Conservation (phyloP, 2,888 invertebrate species). For the Dysmachus trigonus region DNA sequence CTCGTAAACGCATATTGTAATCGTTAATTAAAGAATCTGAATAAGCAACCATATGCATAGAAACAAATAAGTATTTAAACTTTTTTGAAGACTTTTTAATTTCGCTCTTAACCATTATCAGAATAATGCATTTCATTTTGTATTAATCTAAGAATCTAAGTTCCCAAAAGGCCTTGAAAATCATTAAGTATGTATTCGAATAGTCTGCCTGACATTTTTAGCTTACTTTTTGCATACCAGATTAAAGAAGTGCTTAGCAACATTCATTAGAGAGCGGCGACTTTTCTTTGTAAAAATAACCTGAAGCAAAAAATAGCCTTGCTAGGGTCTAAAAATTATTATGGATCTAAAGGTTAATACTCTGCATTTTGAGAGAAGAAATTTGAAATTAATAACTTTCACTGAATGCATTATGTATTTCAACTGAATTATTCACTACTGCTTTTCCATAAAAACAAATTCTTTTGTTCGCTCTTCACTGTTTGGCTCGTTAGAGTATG, state of each 20-base stretch:
- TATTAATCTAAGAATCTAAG: too few species aligned
- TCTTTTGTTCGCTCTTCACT: not conserved
- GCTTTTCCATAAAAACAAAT: not conserved
- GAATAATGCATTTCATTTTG: too few species aligned
- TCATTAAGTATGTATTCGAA: not conserved
- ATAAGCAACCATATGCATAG: too few species aligned
- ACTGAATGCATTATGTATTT: constrained; percentile 21
- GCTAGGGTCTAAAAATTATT: not conserved
- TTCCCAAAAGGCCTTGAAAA: too few species aligned
- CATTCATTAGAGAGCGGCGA: not conserved
- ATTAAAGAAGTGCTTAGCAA: not conserved
- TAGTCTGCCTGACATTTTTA: not conserved
- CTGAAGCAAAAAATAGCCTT: not conserved
- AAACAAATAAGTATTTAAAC: too few species aligned
- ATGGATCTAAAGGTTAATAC: not conserved
- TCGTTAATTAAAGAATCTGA: too few species aligned
- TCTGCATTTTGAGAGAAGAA: not conserved
- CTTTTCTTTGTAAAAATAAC: not conserved
- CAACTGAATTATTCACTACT: not conserved
- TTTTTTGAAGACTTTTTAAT: too few species aligned
- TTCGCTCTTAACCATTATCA: too few species aligned
- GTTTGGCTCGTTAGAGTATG: not conserved
- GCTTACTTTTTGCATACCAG: not conserved
- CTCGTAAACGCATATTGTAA: too few species aligned
- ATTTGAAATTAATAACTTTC: constrained; percentile 23